These are phyloP conservation scores for Ammodytes marinus DNA, from an alignment of 2,113 vertebrate species.

Conservation along the genomic window DNA sequence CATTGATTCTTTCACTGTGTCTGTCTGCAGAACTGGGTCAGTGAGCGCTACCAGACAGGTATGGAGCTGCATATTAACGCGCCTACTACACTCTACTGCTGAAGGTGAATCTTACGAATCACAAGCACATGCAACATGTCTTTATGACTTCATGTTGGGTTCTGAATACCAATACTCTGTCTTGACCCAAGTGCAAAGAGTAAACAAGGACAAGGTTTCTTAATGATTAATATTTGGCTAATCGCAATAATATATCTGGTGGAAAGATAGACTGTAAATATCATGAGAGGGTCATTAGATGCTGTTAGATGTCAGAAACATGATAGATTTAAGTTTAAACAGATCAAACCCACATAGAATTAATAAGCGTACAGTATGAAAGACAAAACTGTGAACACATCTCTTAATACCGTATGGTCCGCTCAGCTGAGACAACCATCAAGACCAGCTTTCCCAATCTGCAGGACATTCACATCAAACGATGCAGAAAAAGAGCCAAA, in stretches of 20 bases:
- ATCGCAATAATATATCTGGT: neutral
- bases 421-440: too few relatives aligned
- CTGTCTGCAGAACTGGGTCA: slow-evolving; percentile 54
- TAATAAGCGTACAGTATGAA: neutral
- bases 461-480: too few relatives aligned
- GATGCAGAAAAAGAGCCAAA: too few relatives aligned
- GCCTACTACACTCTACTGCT: neutral
- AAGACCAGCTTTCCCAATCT: too few relatives aligned
- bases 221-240: neutral
- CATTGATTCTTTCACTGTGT: slow-evolving; percentile 12
- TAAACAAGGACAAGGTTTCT: neutral
- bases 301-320: neutral
- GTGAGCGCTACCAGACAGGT: slow-evolving; percentile 3
- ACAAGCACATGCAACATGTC: neutral
- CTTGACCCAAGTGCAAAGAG: neutral
- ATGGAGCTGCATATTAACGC: slow-evolving; percentile 37
- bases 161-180: neutral
- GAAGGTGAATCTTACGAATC: neutral
- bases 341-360: neutral
- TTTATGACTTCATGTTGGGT: neutral
- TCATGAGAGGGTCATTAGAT: neutral
- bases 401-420: too few relatives aligned
- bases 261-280: neutral
- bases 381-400: too few relatives aligned
- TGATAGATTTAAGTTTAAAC: neutral